Percentiles rank a stretch among this genome's conserved stretches.
phyloP scores from a whole-genome alignment of 2,797 vertebrate genomes.

The Poecilia picta region DNA sequence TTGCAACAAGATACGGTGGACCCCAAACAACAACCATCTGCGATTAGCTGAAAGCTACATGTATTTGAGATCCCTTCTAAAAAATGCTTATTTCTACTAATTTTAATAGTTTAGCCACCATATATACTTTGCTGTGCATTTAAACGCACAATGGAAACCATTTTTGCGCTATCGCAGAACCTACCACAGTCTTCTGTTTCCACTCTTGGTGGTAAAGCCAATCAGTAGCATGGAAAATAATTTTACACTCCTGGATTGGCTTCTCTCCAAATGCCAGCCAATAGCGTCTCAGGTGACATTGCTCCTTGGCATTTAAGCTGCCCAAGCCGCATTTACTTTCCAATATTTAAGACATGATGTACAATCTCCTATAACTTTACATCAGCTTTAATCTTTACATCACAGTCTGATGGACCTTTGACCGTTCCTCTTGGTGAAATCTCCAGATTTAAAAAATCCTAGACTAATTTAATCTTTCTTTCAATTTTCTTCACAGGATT shows the following conservation, averaged over 20 bases:
- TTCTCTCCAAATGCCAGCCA: too few species aligned
- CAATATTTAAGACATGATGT: too few species aligned
- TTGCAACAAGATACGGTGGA: not conserved
- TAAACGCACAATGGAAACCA: too few species aligned
- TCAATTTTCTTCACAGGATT: not conserved
- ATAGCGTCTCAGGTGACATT: too few species aligned
- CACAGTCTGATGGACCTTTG: not conserved
- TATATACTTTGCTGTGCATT: not conserved
- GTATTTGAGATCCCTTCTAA: not conserved
- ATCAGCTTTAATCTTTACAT: too few species aligned
- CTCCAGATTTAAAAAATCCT: not conserved
- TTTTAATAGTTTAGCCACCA: not conserved
- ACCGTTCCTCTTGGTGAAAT: not conserved
- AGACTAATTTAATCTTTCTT: not conserved
- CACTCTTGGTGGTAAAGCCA: too few species aligned
- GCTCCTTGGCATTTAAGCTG: too few species aligned
- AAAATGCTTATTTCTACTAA: not conserved
- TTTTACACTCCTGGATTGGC: too few species aligned
- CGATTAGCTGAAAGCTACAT: not conserved
- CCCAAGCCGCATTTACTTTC: too few species aligned
- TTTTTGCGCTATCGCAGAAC: too few species aligned
- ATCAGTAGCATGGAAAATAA: too few species aligned
- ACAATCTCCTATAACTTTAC: not conserved
- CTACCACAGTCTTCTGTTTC: too few species aligned
- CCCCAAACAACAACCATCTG: not conserved